Evolutionary conservation across 37 sponge, comb jelly and placozoan genomes (phyloP).

Genomic region (Spongia lamella): DNA sequence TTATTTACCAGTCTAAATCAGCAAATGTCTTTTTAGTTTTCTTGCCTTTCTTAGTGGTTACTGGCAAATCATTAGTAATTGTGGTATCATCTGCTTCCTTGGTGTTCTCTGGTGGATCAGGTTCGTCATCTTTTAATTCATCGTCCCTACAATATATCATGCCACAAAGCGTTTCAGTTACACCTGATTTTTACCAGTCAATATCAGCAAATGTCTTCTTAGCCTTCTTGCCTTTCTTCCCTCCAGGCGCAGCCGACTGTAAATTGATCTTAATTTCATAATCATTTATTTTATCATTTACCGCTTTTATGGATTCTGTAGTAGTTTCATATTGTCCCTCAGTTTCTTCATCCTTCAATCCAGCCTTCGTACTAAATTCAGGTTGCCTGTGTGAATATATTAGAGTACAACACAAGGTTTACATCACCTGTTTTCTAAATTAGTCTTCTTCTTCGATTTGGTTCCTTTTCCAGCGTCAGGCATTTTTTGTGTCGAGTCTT

Average conservation of each 20-base stretch:
- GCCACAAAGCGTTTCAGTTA: no score
- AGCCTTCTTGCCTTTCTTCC: background rate
- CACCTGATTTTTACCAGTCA: background rate
- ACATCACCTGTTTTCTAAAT: no score
- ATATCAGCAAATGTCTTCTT: background rate
- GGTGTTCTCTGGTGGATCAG: no score
- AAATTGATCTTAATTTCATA: background rate
- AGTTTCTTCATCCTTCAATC: background rate
- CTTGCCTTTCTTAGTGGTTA: background rate
- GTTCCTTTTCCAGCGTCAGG: no score
- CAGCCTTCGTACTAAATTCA: background rate
- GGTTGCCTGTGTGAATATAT: no score
- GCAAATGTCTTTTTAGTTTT: background rate
- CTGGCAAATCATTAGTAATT: no score
- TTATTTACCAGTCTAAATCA: background rate
- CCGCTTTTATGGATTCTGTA: background rate
- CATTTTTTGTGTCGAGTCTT: no score
- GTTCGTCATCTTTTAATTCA: no score
- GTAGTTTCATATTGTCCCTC: background rate
- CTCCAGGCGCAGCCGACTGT: background rate
- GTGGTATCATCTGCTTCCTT: no score
- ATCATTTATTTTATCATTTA: background rate
- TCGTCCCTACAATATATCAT: no score
- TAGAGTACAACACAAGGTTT: no score
- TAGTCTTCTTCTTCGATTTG: no score